Base-by-base conservation (phyloP, 2,888 invertebrate species). In the Embidobia sp. region DNA sequence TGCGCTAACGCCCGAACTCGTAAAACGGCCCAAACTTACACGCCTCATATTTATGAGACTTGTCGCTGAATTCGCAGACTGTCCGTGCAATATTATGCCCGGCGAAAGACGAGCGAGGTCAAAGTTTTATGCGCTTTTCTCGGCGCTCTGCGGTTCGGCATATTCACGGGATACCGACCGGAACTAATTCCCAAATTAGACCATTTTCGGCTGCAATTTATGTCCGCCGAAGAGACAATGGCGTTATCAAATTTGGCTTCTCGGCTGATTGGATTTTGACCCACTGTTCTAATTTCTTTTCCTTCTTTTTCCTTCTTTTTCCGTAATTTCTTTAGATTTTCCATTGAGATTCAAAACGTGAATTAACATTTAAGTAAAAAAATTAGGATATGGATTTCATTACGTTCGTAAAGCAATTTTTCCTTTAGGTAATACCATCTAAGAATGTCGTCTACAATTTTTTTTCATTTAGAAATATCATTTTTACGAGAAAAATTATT, bases 61-160 rank as follows among this genome's bases (percentile, higher is more conserved):
- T 46, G 51, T 40, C 73, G 18, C 26, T 42, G 42, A 63, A 70
- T 57, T 49, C 16, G 26, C 48, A 33, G 35, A 44, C 44, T 10
- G 15, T 51, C 42, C 18, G 15, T 15, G 53, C 31, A 29, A 72
- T 46, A 48, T 63, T 46, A 48, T 37, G 37, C 40, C 31, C n/a
- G 33, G 6, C 49, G 7, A 33, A 48, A 55, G 67, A 69, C 57
- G 37, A 63, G 19, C n/a, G n/a, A 61, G 51, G 46, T 48, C 44
- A 27, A 10, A 44, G 40, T 70, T 70, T 70, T 70, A 70, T 46
- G 46, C 61, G 46, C 61, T 70, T 70, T 53, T 53, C 61, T 26
- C 66, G 42, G 22, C 49, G 10, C 18, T 31, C 11, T 44, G 53
- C 16, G 31, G 46, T 42, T 53, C 49, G 51, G 33, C 31, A 42